Conservation (phyloP, 2,888 invertebrate species). For the Cryptophagus acutangulus region DNA sequence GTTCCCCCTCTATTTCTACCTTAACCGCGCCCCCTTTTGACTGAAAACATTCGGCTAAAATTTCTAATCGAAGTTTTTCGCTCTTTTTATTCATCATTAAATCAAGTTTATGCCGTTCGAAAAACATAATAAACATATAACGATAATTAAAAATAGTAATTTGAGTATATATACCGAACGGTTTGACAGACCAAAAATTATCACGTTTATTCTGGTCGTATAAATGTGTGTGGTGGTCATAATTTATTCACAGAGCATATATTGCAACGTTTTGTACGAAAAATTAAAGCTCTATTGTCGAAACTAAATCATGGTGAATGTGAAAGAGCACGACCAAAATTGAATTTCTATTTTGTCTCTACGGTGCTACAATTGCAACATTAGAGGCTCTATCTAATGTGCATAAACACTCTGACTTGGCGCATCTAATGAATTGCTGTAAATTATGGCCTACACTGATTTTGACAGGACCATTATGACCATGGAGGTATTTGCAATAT, state of each 20-base stretch:
- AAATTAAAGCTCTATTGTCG: constrained; percentile 27
- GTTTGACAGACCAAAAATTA: constrained; percentile 8
- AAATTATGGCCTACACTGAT: constrained; percentile 32
- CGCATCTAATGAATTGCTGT: constrained; percentile 31
- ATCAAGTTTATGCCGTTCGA: no score
- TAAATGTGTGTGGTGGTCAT: constrained; percentile 10
- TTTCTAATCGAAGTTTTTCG: no score
- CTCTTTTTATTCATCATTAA: no score
- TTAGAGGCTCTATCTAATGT: no score
- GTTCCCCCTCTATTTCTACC: no score
- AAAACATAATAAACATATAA: no score
- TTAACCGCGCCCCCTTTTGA: no score
- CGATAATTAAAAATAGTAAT: no score
- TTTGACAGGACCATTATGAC: constrained; percentile 29
- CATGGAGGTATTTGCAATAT: constrained; percentile 11
- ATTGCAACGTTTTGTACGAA: constrained; percentile 17
- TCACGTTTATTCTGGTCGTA: constrained; percentile 7
- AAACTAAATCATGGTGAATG: constrained; percentile 22
- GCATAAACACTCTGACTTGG: constrained; percentile 25
- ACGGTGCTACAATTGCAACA: constrained; percentile 22
- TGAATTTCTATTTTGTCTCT: constrained; percentile 23
- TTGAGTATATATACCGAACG: no score
- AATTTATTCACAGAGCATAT: constrained; percentile 15
- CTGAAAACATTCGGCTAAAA: no score
- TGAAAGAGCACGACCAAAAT: constrained; percentile 20